Evolutionary conservation across 2,113 vertebrate species (phyloP).

Genomic region (Oreochromis tanganicae): DNA sequence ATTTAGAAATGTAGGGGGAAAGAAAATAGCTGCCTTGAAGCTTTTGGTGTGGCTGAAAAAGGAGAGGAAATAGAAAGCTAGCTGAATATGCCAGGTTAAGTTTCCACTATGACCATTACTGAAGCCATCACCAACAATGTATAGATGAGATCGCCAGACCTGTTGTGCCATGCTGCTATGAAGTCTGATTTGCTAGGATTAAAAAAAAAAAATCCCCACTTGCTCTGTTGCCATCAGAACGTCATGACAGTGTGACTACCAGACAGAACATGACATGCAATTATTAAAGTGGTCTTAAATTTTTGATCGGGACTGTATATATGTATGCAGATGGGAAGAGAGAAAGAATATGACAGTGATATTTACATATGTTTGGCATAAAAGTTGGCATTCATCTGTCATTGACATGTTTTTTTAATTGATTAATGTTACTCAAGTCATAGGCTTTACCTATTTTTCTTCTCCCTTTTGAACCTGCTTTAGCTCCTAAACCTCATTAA

Average conservation of each 20-base stretch:
- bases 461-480: neutral
- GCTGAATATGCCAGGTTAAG: neutral
- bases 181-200: neutral
- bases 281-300: neutral
- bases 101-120: neutral
- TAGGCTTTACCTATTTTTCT: neutral
- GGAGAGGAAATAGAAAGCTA: neutral
- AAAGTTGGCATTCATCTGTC: neutral
- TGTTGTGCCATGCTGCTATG: neutral
- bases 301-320: neutral
- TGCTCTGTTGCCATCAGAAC: neutral
- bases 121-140: neutral
- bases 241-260: neutral
- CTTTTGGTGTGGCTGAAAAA: neutral
- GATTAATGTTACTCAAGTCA: neutral
- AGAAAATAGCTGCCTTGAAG: neutral
- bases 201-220: neutral
- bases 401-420: neutral
- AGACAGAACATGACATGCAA: neutral
- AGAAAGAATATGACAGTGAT: neutral
- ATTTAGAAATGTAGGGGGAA: neutral
- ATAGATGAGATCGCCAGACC: neutral
- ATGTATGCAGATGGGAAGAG: neutral
- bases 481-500: neutral
- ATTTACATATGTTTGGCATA: accelerated